Base-by-base conservation (phyloP, 2,113 vertebrate species). In the Megatriorchis doriae region DNA sequence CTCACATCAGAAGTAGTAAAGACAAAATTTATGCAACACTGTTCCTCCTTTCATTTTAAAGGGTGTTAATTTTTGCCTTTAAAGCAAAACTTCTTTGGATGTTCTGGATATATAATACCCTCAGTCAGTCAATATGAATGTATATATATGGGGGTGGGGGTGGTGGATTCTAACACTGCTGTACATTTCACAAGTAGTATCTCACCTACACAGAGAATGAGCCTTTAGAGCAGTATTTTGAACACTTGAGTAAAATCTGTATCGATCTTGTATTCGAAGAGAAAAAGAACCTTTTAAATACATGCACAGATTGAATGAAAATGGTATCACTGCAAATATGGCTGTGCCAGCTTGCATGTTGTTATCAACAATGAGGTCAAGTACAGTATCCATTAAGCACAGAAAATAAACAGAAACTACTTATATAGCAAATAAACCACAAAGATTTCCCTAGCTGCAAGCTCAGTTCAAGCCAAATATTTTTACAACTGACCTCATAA, bases 401-500 rank as follows among this genome's bases (percentile, higher is more conserved):
- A 86, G 52, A 77, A 93, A 91, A 78, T 86, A 92, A 83, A 90
- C 38, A 86, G 45, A 88, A 86, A 55, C 26, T 81, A 70, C 72
- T 86, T 62, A 58, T 77, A 86, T 12, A 93, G 26, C 58, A 96
- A 96, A 80, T 73, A 91, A 93, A 94, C 50, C 16, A 65, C 17
- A 80, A 48, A 92, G 66, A 42, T 73, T 73, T 34, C 45, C 47
- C 66, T 73, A 65, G n/a, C 68, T 84, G 61, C 47, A 71, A 84
- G 55, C 31, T 87, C 38, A 55, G 59, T 36, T 94, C 72, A 74
- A 84, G 52, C 4, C 26, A 95, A 96, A 81, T 81, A 81, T 88
- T 93, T 88, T 93, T 91, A 71, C 48, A 90, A 83, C 8, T 81
- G 68, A 93, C 86, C 65, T 93, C 59, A 86, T 27, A 74, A 43